phyloP scores from a whole-genome alignment of 35 echinoderm and acorn worm genomes.

The Chiridota heheva region DNA sequence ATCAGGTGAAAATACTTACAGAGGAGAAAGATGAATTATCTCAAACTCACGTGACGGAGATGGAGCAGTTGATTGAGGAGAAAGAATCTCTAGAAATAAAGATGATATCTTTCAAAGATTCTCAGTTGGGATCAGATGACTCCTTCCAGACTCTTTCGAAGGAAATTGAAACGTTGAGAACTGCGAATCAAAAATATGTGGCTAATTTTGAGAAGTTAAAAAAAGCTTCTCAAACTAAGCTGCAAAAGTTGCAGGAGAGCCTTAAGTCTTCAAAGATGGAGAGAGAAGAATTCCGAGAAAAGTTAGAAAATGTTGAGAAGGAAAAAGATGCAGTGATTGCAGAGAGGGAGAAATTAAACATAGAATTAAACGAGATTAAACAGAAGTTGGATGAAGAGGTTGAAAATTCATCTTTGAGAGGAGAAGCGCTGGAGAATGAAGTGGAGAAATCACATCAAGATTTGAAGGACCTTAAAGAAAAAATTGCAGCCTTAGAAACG shows the following conservation, averaged over 20 bases:
- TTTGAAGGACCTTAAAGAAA: no score
- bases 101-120: constrained; percentile 6
- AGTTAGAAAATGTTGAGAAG: constrained; percentile 11
- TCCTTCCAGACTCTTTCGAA: constrained; percentile 16
- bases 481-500: no score
- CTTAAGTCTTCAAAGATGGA: constrained; percentile 25
- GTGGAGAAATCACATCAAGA: background rate
- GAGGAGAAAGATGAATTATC: constrained; percentile 53
- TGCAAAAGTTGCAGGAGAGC: constrained; percentile 71
- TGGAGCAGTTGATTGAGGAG: constrained; percentile 30
- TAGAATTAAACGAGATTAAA: background rate
- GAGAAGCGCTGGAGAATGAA: background rate
- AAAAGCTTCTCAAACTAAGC: constrained; percentile 68
- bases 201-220: constrained; percentile 95
- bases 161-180: constrained; percentile 46
- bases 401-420: background rate
- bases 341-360: background rate
- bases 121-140: background rate
- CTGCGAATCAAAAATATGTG: constrained; percentile 70
- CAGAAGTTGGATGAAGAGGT: background rate
- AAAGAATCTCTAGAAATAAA: constrained; percentile 11
- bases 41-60: constrained; percentile 1
- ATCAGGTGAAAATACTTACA: constrained; percentile 39
- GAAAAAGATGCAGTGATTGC: background rate
- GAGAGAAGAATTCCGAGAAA: constrained; percentile 9